Conservation (phyloP, 2,797 vertebrate genomes). For the Betta splendens region DNA sequence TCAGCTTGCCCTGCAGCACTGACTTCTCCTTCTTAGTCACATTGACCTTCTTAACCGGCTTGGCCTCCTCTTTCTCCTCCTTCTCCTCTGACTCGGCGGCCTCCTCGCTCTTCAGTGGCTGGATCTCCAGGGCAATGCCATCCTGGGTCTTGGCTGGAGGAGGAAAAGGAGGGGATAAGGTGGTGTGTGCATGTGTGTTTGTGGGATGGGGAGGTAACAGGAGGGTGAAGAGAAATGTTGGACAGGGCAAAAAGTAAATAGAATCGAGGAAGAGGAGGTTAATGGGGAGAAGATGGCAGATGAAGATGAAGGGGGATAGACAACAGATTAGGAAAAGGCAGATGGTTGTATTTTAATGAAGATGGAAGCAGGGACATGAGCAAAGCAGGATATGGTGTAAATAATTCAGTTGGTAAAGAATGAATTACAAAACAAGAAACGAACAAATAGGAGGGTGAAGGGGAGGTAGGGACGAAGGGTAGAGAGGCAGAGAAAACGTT, state of each 20-base stretch:
- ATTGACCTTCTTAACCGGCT: conserved; percentile 87
- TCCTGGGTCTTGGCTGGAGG: conserved; percentile 94
- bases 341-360: conserved; percentile 20
- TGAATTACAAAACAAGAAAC: conserved; percentile 37
- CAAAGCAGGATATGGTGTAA: conserved; percentile 20
- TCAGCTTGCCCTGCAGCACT: conserved; percentile 96
- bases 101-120: conserved; percentile 96
- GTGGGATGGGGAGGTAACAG: conserved; percentile 21
- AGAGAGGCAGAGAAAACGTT: conserved; percentile 71
- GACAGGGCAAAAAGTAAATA: conserved; percentile 1
- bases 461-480: conserved; percentile 62
- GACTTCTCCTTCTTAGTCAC: conserved; percentile 98
- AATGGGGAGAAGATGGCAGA: conserved; percentile 3
- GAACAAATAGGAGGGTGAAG: conserved; percentile 27
- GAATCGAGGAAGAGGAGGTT: conserved; percentile 15
- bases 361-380: conserved; percentile 13
- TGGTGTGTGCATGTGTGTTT: neutral
- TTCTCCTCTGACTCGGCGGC: conserved; percentile 89
- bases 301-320: neutral
- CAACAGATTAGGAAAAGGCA: neutral
- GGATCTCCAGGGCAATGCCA: conserved; percentile 95
- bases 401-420: conserved; percentile 48
- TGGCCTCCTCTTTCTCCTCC: conserved; percentile 85
- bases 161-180: neutral
- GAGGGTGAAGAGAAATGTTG: conserved; percentile 16